Conservation (phyloP, 2,888 invertebrate species). For the Deilephila porcellus region DNA sequence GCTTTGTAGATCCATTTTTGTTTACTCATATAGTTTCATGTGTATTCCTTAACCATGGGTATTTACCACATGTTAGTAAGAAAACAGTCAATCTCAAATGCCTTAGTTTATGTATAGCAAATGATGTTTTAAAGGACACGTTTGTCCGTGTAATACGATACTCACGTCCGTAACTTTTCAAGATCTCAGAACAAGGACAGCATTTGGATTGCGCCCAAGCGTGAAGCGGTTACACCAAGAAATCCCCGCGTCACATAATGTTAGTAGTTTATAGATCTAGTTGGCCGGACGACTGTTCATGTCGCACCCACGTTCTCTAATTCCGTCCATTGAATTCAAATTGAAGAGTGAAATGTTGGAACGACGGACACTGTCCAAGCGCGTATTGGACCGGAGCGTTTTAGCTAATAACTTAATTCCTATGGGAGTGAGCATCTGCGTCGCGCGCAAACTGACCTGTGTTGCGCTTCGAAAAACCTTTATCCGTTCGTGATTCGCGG, state of each 20-base stretch:
- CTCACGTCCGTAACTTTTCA: slow-evolving; percentile 42
- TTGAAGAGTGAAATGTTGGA: slow-evolving; percentile 77
- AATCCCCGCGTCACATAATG: slow-evolving; percentile 65
- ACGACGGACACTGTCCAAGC: slow-evolving; percentile 56
- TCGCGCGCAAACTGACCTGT: slow-evolving; percentile 45
- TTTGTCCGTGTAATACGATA: slow-evolving; percentile 6
- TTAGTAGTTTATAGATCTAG: slow-evolving; percentile 66
- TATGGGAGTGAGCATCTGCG: slow-evolving; percentile 75
- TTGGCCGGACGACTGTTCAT: slow-evolving; percentile 45
- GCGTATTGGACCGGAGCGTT: slow-evolving; percentile 70
- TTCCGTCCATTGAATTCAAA: slow-evolving; percentile 82
- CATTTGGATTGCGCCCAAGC: slow-evolving; percentile 50
- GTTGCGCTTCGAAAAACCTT: slow-evolving; percentile 46
- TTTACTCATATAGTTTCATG: too few species aligned
- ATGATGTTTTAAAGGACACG: not conserved
- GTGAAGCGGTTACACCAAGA: slow-evolving; percentile 54
- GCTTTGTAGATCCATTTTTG: too few species aligned
- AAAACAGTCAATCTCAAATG: not conserved
- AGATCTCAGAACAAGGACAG: slow-evolving; percentile 44
- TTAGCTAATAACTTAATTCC: slow-evolving; percentile 82
- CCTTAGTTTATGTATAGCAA: not conserved
- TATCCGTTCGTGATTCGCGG: slow-evolving; percentile 28
- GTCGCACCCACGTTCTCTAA: slow-evolving; percentile 69
- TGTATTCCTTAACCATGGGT: too few species aligned
- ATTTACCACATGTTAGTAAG: too few species aligned